Conservation (phyloP, 2,113 vertebrate genomes). For the Albula glossodonta region DNA sequence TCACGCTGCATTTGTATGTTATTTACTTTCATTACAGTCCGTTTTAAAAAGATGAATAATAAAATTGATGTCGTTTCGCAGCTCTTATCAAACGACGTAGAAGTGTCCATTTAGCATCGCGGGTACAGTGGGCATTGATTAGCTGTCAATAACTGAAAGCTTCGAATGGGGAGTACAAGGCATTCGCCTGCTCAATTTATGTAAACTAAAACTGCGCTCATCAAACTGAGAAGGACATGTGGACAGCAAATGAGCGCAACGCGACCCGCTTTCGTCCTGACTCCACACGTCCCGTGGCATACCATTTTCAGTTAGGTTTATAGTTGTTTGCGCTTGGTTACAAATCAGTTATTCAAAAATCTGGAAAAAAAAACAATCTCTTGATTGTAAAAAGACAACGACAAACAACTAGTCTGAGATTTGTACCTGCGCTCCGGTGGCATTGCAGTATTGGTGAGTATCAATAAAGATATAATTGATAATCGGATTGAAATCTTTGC, state of each 20-base stretch:
- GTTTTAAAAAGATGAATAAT: neutral
- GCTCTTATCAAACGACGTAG: neutral
- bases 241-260: neutral
- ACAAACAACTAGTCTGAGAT: neutral
- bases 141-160: neutral
- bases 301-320: neutral
- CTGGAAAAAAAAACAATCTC: neutral
- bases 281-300: neutral
- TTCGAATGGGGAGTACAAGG: neutral
- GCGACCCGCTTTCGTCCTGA: neutral
- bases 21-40: neutral
- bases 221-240: neutral
- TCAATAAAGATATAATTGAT: too few relatives aligned
- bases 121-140: neutral
- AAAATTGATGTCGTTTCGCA: neutral
- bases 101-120: neutral
- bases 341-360: neutral
- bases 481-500: too few relatives aligned
- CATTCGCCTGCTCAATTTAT: neutral
- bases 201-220: neutral
- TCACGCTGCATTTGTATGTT: neutral
- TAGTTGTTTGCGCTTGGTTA: neutral
- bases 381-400: neutral
- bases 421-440: too few relatives aligned
- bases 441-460: too few relatives aligned